Evolutionary conservation across 2,888 invertebrate species (phyloP), one percentile per base, ranked within the genome.

Genomic region (Melitaea athalia): DNA sequence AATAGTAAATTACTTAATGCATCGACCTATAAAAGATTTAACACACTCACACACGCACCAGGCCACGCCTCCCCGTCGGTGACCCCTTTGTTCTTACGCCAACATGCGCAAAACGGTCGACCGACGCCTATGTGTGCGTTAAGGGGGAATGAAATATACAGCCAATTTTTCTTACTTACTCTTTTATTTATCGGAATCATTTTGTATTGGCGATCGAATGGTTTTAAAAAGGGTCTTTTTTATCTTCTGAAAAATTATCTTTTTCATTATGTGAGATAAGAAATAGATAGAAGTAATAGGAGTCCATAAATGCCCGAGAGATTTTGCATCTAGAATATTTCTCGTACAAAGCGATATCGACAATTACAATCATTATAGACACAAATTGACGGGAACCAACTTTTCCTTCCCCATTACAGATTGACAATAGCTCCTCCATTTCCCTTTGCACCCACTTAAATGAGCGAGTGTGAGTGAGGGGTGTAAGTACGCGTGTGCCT

Each of bases 1-100:
- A 86, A 88, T 86, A 90, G 83, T 92, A 91, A 91, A 92, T 91
- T 89, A 91, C 89, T 90, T 88, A 91, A 91, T 89, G 91, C 91
- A 91, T 80, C 89, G 88, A 91, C 88, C 91, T 91, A 91, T 91
- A 89, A 91, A 91, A 91, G 91, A 91, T 91, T 90, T 89, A 91
- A 84, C 85, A 83, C 86, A 77, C 71, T 60, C 79, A 77, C 79
- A 79, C 79, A 65, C 42, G 33, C 69, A 53, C 63, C 38, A 77
- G 15, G 79, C 86, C 88, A 82, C 89, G 82, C 89, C 89, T 31
- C 80, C 77, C 76, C 53, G 71, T 65, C 78, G 75, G 77, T 81
- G 78, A 72, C 78, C 74, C 78, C 86, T 86, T 89, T 88, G 88
- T 88, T 85, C 86, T 81, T 79, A 84, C 80, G 77, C 74, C 74